Evolutionary conservation across 2,113 vertebrate species (phyloP).

Genomic region (Plecturocebus donacophilus): DNA sequence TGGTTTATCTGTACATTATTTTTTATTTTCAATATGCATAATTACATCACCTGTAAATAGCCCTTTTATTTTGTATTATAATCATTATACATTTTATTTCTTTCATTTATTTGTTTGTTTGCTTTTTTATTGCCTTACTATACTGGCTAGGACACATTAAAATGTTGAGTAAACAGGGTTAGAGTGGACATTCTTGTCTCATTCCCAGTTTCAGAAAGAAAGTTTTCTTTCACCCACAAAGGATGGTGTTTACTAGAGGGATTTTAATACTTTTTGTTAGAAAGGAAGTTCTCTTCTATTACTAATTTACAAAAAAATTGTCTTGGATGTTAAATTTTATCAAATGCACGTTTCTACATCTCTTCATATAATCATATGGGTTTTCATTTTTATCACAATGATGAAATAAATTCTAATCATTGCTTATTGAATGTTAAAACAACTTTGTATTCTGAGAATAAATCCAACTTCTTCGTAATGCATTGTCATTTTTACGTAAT

Average conservation of each 20-base stretch:
- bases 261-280: background rate
- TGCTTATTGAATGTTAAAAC: conserved; percentile 10
- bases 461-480: background rate
- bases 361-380: background rate
- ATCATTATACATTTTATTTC: background rate
- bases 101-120: background rate
- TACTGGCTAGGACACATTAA: background rate
- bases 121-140: background rate
- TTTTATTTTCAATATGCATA: background rate
- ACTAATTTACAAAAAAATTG: background rate
- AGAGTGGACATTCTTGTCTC: background rate
- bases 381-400: background rate
- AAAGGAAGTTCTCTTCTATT: background rate
- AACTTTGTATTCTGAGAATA: background rate
- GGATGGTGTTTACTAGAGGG: background rate
- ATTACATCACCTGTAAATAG: background rate
- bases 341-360: background rate
- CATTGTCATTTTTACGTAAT: conserved; percentile 2
- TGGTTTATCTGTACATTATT: background rate
- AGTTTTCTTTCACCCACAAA: background rate
- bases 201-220: background rate
- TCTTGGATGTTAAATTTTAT: background rate
- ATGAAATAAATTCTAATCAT: background rate
- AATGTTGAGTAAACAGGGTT: background rate
- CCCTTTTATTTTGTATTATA: background rate